Evolutionary conservation across 2,888 invertebrate species (phyloP), one percentile per base, ranked within the genome.

Genomic region (Melangyna quadrimaculata): DNA sequence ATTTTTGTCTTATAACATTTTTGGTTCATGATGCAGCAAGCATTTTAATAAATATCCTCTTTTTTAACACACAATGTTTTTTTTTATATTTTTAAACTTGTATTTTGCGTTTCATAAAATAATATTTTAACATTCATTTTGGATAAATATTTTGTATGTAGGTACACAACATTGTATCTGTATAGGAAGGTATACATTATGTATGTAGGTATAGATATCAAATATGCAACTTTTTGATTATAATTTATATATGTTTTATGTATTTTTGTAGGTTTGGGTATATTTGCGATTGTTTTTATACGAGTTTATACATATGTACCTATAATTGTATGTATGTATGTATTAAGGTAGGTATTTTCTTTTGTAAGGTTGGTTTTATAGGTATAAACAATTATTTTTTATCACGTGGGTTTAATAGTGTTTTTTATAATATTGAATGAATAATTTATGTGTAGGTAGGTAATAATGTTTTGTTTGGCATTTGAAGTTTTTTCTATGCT

Each of bases 341-440:
- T 55, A 10, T n/a, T n/a, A 14, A 53, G 14, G 24, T 75, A 71
- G 75, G 75, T 61, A 53, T 67, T 32, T 79, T 63, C n/a, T n/a
- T n/a, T n/a, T n/a, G n/a, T 67, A 69, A 67, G 72, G 75, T 67
- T 17, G 24, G n/a, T 75, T 72, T 77, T 79, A 59, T 79, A n/a
- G n/a, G n/a, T n/a, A 27, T 53, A 71, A 78, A 67, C 22, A 48
- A 6, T 51, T 51, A 37, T 53, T 53, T 75, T 61, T 72, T 84
- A 84, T 84, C 84, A 84, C 84, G 84, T 84, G 84, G 84, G 84
- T 57, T 73, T 32, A 72, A 70, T 57, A 75, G 40, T 75, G 6
- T 1, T 51, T 24, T 32, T 32, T 6, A 22, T 59, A 37, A 17
- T 27, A 27, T 40, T 40, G 3, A 9, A 0, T n/a, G 12, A 24